Base-by-base conservation (phyloP, 2,888 invertebrate genomes). In the Drosophila koepferae region DNA sequence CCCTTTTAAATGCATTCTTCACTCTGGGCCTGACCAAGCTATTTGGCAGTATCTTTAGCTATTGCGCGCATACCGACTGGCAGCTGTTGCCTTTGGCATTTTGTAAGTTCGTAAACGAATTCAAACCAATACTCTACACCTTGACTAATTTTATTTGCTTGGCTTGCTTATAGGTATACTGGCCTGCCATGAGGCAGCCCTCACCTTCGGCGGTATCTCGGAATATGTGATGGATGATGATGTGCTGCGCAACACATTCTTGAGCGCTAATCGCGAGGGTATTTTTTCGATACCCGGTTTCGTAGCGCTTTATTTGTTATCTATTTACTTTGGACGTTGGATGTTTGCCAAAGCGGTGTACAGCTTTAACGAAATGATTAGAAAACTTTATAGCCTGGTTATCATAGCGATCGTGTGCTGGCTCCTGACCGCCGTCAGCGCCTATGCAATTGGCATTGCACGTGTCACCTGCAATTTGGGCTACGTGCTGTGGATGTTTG, bases 1-100 rank as follows among this genome's bases (percentile, higher is more conserved):
- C 96, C 0, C 99, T 99, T 92, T 98, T 99, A 97, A 99, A 99
- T 93, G 99, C 99, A 92, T 99, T 99, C 92, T 96, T 99, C 80
- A 99, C 99, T 0, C 93, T 99, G 66, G 98, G 97, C 1, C 93
- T 96, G 54, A 96, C 98, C 38, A 98, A 97, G 93, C 91, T 97
- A 2, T 90, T 96, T 28, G 96, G 96, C 38, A 95, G 95, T 0
- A 91, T 96, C 3, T 8, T 91, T 2, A 84, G 88, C 28, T 67
- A 69, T 3, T 2, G 89, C 5, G 74, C 77, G 0, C 72, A 66
- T 28, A 77, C 54, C 1, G 86, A 91, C 38, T 16, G 63, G 3
- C 85, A 89, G 43, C 92, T 94, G 1, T 92, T 93, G 46, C 93
- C 94, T 49, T 92, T 95, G 46, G 93, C 81, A 8, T 9, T 86